Evolutionary conservation across 2,797 vertebrate species (phyloP).

Genomic region (Megaceryle alcyon): DNA sequence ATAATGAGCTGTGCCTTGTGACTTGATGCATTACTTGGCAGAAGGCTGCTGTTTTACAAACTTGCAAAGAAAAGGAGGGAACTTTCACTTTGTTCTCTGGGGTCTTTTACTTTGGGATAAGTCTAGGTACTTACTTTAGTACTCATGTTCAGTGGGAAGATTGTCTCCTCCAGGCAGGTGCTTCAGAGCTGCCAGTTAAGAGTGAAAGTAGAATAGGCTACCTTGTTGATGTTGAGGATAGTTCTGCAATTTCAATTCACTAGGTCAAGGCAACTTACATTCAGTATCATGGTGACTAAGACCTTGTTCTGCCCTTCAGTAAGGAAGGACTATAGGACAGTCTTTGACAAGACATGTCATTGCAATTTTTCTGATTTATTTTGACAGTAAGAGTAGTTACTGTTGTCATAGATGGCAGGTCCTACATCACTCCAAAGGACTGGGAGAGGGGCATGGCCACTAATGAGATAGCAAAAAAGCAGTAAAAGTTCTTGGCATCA

Average conservation of each 20-base stretch:
- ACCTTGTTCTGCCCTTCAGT: neutral
- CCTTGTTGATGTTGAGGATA: neutral
- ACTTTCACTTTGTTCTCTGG: neutral
- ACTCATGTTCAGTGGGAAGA: neutral
- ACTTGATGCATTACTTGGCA: neutral
- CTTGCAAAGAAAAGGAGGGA: neutral
- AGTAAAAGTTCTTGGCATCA: neutral
- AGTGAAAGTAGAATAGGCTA: neutral
- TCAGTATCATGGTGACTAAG: neutral
- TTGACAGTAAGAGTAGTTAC: neutral
- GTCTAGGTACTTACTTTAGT: neutral
- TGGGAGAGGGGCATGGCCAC: neutral
- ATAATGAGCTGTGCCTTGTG: neutral
- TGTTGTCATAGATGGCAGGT: rapidly evolving
- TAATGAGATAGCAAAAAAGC: neutral
- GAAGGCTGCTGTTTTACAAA: neutral
- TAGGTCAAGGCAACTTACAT: neutral
- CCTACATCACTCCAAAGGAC: neutral
- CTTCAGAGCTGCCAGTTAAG: neutral
- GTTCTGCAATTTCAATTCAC: neutral
- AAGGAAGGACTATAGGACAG: neutral
- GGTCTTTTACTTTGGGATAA: neutral
- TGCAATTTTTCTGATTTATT: neutral
- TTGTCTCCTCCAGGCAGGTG: neutral
- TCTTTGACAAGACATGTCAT: no score